phyloP scores from a whole-genome alignment of 2,888 invertebrate species.

The Lordiphosa andalusiaca region DNA sequence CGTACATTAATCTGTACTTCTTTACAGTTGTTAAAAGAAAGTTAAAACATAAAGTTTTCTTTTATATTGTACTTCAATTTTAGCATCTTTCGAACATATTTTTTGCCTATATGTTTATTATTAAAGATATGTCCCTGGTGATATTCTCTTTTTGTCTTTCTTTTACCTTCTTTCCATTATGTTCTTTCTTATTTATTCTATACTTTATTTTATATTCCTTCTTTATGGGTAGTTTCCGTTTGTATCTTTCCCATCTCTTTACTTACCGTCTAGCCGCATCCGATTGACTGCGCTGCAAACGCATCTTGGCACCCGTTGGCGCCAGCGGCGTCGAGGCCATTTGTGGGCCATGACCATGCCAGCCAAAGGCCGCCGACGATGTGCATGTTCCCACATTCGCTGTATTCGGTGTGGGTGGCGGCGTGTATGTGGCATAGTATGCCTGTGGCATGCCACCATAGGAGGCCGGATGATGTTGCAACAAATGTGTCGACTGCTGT shows the following conservation, averaged over 20 bases:
- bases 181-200: too few relatives aligned
- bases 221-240: too few relatives aligned
- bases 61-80: too few relatives aligned
- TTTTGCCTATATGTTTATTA: too few relatives aligned
- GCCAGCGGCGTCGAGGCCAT: conserved; percentile 60
- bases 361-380: conserved; percentile 35
- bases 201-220: neutral
- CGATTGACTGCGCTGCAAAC: conserved; percentile 76
- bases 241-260: neutral
- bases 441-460: conserved; percentile 19
- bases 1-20: too few relatives aligned
- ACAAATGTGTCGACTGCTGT: conserved; percentile 63
- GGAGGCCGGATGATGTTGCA: conserved; percentile 57
- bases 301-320: conserved; percentile 56
- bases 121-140: too few relatives aligned
- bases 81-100: too few relatives aligned
- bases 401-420: conserved; percentile 77
- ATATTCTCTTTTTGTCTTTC: too few relatives aligned
- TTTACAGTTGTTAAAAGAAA: too few relatives aligned
- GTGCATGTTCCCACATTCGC: conserved; percentile 55
- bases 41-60: too few relatives aligned
- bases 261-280: conserved; percentile 79
- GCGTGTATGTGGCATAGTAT: conserved; percentile 72
- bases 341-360: conserved; percentile 40
- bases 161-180: too few relatives aligned